These are phyloP conservation scores for Procambarus virginalis DNA, from an alignment of 1,140 invertebrate genomes.

Conservation along the genomic window DNA sequence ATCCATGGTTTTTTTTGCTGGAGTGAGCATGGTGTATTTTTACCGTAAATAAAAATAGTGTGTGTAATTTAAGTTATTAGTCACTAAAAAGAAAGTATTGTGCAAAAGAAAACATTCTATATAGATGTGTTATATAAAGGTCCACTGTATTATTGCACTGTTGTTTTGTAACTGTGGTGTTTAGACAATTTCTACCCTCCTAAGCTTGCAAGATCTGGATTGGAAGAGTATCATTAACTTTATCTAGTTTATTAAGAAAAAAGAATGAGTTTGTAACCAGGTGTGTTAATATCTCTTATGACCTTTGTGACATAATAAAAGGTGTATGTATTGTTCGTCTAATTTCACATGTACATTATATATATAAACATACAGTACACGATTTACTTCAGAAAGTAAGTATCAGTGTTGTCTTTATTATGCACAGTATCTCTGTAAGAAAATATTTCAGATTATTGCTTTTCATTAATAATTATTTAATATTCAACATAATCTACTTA, in stretches of 20 bases:
- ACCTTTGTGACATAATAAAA: conserved; percentile 28
- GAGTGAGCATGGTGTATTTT: too few species aligned
- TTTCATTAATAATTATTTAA: too few species aligned
- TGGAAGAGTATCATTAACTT: neutral
- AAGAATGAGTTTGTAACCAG: conserved; percentile 9
- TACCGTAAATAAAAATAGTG: too few species aligned
- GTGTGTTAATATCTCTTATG: conserved; percentile 9
- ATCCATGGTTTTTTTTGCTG: too few species aligned
- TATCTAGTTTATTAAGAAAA: neutral
- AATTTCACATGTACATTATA: conserved; percentile 1
- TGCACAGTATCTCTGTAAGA: too few species aligned
- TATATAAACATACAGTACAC: neutral
- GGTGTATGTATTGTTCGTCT: neutral
- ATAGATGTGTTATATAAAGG: too few species aligned
- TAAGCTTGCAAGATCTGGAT: neutral
- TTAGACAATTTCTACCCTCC: neutral
- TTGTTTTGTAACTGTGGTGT: neutral
- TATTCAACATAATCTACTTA: too few species aligned
- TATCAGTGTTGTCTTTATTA: neutral
- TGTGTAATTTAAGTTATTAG: too few species aligned
- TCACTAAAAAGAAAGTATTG: too few species aligned
- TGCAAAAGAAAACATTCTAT: too few species aligned
- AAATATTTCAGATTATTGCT: too few species aligned
- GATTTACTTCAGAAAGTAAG: neutral
- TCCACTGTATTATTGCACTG: neutral